Base-by-base conservation (phyloP, 2,113 vertebrate genomes). In the Ardeotis arabs region DNA sequence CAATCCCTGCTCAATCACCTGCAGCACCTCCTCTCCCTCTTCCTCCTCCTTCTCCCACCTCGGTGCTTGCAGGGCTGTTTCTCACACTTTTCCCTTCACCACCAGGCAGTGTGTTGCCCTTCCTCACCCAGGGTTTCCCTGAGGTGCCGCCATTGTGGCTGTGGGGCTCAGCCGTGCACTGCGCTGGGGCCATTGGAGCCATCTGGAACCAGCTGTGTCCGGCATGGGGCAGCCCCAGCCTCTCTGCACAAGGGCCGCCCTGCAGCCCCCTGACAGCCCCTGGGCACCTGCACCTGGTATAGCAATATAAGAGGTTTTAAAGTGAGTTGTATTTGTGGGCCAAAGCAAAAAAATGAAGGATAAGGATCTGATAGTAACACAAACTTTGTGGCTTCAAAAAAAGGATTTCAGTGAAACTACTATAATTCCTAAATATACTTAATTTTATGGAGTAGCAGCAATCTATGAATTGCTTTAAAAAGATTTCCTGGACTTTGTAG, bases 201-300 rank as follows among this genome's bases (percentile, higher is more conserved):
- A 2, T 23, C 55, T 24, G 74, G 74, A 78, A 62, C 27, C 7
- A 1, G 24, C 53, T 60, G 55, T 27, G 35, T 35, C 37, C 1
- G 2, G 45, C 24, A 8, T 0, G 2, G 21, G 27, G 35, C 35
- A 59, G 17, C 52, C 21, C 59, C 1, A 0, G 35, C 22, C 3
- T 0, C 27, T 4, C 19, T 10, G 12, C 47, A 24, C 23, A 41
- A 23, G 5, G 20, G 23, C 31, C 1, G 2, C 28, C 28, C 18
- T 3, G 12, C 8, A 25, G 70, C 5, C 7, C 14, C n/a, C 44
- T 7, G 11, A 11, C 25, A 23, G 69, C 0, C 0, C 28, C 3
- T 6, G 35, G n/a, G n/a, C n/a, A 63, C 14, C 41, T 0, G 2
- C 7, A 7, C 5, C 31, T 0, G 0, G 3, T 41, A 39, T 7